phyloP scores from a whole-genome alignment of 1,140 invertebrate genomes.

The Saccostrea glomerata region DNA sequence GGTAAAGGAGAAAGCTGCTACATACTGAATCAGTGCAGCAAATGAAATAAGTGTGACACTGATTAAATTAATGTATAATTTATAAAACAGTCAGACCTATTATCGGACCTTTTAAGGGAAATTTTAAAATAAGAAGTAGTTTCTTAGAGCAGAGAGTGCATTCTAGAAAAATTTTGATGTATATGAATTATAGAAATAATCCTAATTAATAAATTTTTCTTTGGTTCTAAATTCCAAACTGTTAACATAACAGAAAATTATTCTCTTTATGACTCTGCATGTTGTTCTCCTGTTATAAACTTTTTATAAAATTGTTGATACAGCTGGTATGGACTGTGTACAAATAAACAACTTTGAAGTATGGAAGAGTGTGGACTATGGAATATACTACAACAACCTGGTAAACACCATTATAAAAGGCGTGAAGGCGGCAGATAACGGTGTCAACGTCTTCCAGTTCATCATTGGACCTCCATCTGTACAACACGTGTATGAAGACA shows the following conservation, averaged over 20 bases:
- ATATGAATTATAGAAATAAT: too few relatives aligned
- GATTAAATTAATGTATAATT: too few relatives aligned
- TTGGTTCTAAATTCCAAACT: too few relatives aligned
- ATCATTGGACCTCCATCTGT: conserved; percentile 66
- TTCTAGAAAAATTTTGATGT: too few relatives aligned
- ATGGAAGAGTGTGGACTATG: conserved; percentile 65
- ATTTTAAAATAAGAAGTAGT: too few relatives aligned
- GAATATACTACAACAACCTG: conserved; percentile 69
- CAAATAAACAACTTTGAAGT: conserved; percentile 61
- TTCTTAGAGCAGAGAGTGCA: too few relatives aligned
- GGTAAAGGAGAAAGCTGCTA: not conserved
- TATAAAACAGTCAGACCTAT: too few relatives aligned
- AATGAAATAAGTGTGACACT: too few relatives aligned
- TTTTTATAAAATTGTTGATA: not conserved
- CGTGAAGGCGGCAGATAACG: conserved; percentile 66
- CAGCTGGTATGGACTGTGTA: conserved; percentile 45
- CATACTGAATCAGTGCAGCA: too few relatives aligned
- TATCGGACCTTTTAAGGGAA: too few relatives aligned
- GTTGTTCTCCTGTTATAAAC: too few relatives aligned
- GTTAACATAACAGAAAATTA: not conserved
- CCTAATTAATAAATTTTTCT: too few relatives aligned
- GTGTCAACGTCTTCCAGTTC: conserved; percentile 64
- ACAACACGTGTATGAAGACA: conserved; percentile 61
- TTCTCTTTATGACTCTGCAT: not conserved
- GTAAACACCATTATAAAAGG: conserved; percentile 52